Evolutionary conservation across 2,113 vertebrate genomes (phyloP).

Genomic region (Chaetodon trifascialis): DNA sequence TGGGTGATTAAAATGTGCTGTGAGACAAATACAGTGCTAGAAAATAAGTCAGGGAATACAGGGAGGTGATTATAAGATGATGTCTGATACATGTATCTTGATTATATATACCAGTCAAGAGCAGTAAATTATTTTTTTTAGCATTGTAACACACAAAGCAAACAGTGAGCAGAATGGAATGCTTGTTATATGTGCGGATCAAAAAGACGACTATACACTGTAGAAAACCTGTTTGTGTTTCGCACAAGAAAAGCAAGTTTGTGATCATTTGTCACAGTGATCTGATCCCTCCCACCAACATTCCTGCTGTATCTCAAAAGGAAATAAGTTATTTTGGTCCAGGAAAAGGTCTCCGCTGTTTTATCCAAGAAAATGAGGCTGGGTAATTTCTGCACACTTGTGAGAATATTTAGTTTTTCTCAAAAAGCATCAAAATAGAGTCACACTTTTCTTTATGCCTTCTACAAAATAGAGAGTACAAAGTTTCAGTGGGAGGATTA

Average conservation of each 20-base stretch:
- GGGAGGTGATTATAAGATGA: constrained; percentile 68
- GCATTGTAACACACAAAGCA: constrained; percentile 49
- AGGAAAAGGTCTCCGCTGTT: constrained; percentile 60
- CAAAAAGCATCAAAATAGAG: constrained; percentile 58
- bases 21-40: constrained; percentile 50
- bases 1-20: constrained; percentile 62
- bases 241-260: constrained; percentile 66
- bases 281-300: constrained; percentile 65
- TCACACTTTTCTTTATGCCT: constrained; percentile 48
- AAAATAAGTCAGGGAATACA: constrained; percentile 65
- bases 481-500: constrained; percentile 70
- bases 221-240: constrained; percentile 62
- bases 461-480: constrained; percentile 58
- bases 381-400: constrained; percentile 68
- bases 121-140: constrained; percentile 50
- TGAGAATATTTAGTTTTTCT: constrained; percentile 64
- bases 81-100: constrained; percentile 66
- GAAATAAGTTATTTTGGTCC: constrained; percentile 80
- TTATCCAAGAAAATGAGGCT: constrained; percentile 67
- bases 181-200: constrained; percentile 68
- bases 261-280: constrained; percentile 72
- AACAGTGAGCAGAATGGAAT: constrained; percentile 64
- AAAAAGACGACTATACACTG: constrained; percentile 58
- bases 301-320: constrained; percentile 63
- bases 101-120: constrained; percentile 65